Base-by-base conservation (phyloP, 2,113 vertebrate genomes). In the Saguinus imperator region DNA sequence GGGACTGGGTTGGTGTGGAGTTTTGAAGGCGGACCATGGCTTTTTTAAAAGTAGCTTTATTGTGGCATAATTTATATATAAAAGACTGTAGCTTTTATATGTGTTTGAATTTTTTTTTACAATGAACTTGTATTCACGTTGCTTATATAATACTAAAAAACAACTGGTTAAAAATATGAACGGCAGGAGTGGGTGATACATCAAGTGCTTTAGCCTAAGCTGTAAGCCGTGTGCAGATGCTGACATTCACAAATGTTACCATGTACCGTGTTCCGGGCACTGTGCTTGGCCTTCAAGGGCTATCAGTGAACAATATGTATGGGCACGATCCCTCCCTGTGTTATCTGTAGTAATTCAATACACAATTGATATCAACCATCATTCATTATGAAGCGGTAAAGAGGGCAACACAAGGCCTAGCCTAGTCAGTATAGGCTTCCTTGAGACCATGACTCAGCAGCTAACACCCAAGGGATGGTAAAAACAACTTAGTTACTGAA, bases 61-160 rank as follows among this genome's bases (percentile, higher is more conserved):
- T 27, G 43, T 17, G 16, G 35, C 87, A 76, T 45, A 72, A 72
- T 95, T 93, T 48, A 93, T 58, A 85, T 55, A 68, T 45, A 23
- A 43, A 64, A 87, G 70, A 55, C 40, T 0, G 27, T 40, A 43
- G 58, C 8, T 92, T 94, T 66, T 64, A 79, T 77, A 23, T 13
- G 16, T 83, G 45, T 77, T 94, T 84, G 29, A 57, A 14, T 43
- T 87, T 85, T 85, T 85, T 90, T 75, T 87, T 43, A 35, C 25
- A 66, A 13, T 37, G 27, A 86, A 3, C 8, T 77, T 45, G 13
- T 64, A 57, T 45, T 87, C 37, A 87, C 5, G 75, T 87, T 87
- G 32, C 32, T 96, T 87, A 95, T n/a, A 68, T 40, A 81, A 90
- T 72, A 92, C 73, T 77, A 77, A 68, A 94, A 81, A 90, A 75